phyloP scores from a whole-genome alignment of 92 coral and sea anemone genomes.

The Parazoanthus atlanticus region DNA sequence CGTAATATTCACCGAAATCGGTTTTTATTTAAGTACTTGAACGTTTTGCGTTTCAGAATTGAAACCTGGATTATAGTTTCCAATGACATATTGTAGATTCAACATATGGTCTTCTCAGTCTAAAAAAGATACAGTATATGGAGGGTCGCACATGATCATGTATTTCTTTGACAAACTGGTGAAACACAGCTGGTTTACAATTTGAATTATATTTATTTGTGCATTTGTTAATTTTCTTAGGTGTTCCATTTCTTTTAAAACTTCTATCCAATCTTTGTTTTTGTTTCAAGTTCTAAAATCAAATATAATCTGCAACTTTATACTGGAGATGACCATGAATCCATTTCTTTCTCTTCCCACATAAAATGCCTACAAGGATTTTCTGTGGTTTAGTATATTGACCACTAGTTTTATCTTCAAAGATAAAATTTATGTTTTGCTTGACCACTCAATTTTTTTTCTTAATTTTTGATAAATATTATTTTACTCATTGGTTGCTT shows the following conservation, averaged over 20 bases:
- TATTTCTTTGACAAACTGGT: neutral
- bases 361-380: neutral
- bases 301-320: neutral
- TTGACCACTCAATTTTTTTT: neutral
- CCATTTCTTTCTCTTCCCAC: neutral
- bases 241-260: neutral
- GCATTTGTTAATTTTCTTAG: neutral
- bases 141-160: neutral
- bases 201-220: neutral
- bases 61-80: conserved; percentile 24
- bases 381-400: neutral
- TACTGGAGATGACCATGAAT: neutral
- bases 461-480: neutral
- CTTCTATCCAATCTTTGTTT: neutral
- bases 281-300: neutral
- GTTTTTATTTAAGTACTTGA: conserved; percentile 26
- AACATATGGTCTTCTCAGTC: neutral
- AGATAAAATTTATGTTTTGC: neutral
- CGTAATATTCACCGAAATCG: conserved; percentile 6
- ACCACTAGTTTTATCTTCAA: neutral
- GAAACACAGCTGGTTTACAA: neutral
- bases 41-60: conserved; percentile 1
- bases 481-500: neutral
- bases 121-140: neutral
- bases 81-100: neutral